phyloP scores from a whole-genome alignment of 2,797 vertebrate species.

The Hoplostethus atlanticus region DNA sequence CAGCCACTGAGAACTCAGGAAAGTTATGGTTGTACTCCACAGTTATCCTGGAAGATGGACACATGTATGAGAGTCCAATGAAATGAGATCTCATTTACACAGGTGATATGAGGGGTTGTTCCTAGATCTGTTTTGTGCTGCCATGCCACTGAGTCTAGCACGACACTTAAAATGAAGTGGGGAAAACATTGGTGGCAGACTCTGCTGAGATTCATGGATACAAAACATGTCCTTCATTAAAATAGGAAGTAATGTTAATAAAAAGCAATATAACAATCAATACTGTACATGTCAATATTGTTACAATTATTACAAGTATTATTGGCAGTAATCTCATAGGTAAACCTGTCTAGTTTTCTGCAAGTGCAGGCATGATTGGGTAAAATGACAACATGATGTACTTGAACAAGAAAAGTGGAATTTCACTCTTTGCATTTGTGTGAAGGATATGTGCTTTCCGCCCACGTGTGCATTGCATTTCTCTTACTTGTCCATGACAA shows the following conservation, averaged over 20 bases:
- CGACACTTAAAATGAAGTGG: neutral
- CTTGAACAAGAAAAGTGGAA: no score
- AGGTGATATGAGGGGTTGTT: neutral
- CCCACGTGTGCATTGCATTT: no score
- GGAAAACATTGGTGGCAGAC: neutral
- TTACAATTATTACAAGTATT: neutral
- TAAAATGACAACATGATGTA: no score
- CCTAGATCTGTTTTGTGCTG: neutral
- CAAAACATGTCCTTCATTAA: no score
- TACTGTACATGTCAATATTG: neutral
- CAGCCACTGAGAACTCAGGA: conserved; percentile 10
- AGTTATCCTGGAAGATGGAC: conserved; percentile 14
- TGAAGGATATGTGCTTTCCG: no score
- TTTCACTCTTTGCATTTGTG: no score
- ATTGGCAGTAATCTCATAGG: no score
- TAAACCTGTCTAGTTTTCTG: no score
- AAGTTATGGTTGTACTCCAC: conserved; percentile 30
- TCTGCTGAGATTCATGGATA: neutral
- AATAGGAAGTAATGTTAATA: no score
- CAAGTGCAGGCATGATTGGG: no score
- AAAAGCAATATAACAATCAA: no score
- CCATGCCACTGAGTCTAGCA: neutral
- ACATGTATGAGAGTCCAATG: neutral
- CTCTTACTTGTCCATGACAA: conserved; percentile 30
- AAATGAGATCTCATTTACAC: neutral